phyloP scores from a whole-genome alignment of 2,113 vertebrate genomes.

The Pyrgilauda ruficollis region DNA sequence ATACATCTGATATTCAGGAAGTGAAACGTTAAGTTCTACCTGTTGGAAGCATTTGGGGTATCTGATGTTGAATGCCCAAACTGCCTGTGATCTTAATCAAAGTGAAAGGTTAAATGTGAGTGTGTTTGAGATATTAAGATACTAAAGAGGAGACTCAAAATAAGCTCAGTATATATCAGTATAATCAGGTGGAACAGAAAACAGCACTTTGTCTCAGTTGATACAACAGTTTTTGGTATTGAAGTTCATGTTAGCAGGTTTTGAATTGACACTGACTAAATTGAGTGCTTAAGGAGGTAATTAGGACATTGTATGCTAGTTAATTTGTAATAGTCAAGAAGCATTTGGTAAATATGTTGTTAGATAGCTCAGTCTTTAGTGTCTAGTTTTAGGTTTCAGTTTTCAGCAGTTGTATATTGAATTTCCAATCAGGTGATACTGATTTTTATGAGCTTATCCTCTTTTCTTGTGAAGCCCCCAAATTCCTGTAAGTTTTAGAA shows the following conservation, averaged over 20 bases:
- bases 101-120: background rate
- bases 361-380: background rate
- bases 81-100: background rate
- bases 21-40: background rate
- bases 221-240: background rate
- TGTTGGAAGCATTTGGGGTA: background rate
- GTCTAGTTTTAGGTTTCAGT: background rate
- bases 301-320: accelerated
- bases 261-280: background rate
- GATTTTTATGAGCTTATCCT: background rate
- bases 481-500: background rate
- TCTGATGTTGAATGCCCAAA: background rate
- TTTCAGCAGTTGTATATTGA: background rate
- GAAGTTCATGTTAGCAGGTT: background rate
- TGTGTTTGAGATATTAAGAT: background rate
- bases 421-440: background rate
- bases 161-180: background rate
- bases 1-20: background rate
- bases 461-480: background rate
- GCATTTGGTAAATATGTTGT: background rate
- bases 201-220: background rate
- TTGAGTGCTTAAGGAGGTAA: background rate
- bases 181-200: background rate
- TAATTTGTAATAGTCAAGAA: background rate
- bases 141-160: background rate